A percentile compares a stretch with the other conserved stretches of the same genome.
These are phyloP conservation scores for Lophotriccus pileatus DNA, from an alignment of 2,797 vertebrate genomes.

Conservation along the genomic window DNA sequence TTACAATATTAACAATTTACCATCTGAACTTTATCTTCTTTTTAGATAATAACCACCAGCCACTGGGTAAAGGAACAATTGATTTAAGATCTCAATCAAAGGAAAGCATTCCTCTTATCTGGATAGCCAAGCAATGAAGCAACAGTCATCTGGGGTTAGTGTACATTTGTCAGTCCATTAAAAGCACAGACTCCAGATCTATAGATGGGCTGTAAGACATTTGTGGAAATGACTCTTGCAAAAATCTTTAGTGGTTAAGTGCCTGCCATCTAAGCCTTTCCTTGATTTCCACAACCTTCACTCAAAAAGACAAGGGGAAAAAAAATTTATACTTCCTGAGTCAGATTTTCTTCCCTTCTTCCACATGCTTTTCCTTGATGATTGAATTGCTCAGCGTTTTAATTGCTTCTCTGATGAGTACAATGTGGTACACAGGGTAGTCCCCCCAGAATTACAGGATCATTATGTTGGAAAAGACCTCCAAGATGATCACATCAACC, in stretches of 20 bases:
- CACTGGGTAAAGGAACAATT: constrained; percentile 46
- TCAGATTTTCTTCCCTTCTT: background rate
- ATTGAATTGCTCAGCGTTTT: background rate
- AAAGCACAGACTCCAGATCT: background rate
- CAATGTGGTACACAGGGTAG: rapidly evolving
- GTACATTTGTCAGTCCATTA: constrained; percentile 50
- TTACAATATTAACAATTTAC: constrained; percentile 60
- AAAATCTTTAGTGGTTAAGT: constrained; percentile 7
- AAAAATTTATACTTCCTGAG: background rate
- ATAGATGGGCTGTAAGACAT: constrained; percentile 1
- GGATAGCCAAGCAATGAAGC: background rate
- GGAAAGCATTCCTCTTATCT: constrained; percentile 43
- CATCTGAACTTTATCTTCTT: constrained; percentile 57
- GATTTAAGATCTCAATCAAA: constrained; percentile 66
- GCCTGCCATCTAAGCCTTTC: background rate
- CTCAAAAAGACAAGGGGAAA: background rate
- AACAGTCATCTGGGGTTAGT: constrained; percentile 10
- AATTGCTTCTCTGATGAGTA: background rate
- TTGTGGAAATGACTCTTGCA: constrained; percentile 27
- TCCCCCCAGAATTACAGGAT: too few relatives aligned
- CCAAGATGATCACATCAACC: rapidly evolving
- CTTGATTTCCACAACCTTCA: background rate
- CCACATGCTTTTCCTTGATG: background rate
- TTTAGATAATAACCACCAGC: constrained; percentile 48
- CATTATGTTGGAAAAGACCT: background rate